These are phyloP conservation scores for Cyclargus thomasi DNA, from an alignment of 1,140 invertebrate species.

Conservation along the genomic window DNA sequence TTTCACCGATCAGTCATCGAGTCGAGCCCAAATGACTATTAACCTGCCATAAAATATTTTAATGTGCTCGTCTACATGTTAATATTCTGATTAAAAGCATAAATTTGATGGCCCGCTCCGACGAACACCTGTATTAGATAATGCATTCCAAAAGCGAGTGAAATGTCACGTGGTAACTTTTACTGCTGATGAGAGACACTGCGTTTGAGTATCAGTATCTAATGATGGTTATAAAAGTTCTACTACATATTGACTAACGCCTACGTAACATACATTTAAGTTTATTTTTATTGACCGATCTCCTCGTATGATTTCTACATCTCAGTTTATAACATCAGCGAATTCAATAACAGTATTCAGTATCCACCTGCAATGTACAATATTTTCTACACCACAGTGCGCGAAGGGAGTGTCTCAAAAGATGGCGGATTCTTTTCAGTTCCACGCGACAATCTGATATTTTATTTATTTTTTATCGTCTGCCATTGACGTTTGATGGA, in stretches of 20 bases:
- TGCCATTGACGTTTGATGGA: slow-evolving; percentile 63
- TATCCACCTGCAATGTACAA: too few species aligned
- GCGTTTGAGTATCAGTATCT: background rate
- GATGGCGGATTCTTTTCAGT: slow-evolving; percentile 42
- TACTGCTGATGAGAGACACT: background rate
- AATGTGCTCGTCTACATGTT: slow-evolving; percentile 6
- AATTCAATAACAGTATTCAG: too few species aligned
- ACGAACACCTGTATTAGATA: slow-evolving; percentile 15
- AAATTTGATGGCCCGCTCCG: background rate
- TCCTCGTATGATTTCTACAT: background rate
- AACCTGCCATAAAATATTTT: slow-evolving; percentile 10
- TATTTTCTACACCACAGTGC: slow-evolving; percentile 21
- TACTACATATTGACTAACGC: background rate
- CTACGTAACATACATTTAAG: background rate
- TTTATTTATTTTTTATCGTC: slow-evolving; percentile 67
- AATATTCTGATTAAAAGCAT: slow-evolving; percentile 12
- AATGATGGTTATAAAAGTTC: background rate
- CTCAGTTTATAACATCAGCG: too few species aligned
- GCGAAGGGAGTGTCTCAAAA: slow-evolving; percentile 27
- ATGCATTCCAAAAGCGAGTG: slow-evolving; percentile 3
- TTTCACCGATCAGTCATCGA: background rate
- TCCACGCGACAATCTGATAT: slow-evolving; percentile 60
- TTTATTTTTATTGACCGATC: background rate
- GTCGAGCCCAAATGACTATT: slow-evolving; percentile 6
- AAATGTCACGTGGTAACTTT: background rate